Evolutionary conservation across 2,888 invertebrate species (phyloP).

Genomic region (Amblyjoppa proteus): DNA sequence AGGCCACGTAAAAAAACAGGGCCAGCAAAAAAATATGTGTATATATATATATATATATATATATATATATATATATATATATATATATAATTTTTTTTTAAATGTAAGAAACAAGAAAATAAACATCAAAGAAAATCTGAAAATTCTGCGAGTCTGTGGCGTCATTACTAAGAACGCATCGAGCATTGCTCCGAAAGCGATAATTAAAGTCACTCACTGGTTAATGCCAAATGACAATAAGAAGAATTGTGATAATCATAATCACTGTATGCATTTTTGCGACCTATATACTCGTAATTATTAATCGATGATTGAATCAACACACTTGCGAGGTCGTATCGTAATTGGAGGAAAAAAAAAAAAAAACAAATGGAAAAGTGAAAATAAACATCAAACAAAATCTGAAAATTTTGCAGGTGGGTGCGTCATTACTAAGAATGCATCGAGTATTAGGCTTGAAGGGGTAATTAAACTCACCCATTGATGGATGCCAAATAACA

Average conservation of each 20-base stretch:
- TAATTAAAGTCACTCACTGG: background rate
- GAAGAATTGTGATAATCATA: background rate
- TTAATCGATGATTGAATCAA: background rate
- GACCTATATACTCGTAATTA: background rate
- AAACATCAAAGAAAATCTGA: background rate
- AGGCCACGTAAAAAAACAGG: too few relatives aligned
- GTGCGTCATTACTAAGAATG: too few relatives aligned
- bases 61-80: too few relatives aligned
- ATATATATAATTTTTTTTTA: too few relatives aligned
- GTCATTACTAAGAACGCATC: too few relatives aligned
- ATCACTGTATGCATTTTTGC: background rate
- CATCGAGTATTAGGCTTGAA: too few relatives aligned
- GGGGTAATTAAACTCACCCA: background rate
- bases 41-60: too few relatives aligned
- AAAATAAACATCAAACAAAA: background rate
- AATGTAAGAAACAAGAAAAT: background rate
- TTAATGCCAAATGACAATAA: background rate
- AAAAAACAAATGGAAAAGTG: background rate
- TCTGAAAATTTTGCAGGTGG: background rate
- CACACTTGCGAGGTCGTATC: too few relatives aligned
- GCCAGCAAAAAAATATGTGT: too few relatives aligned
- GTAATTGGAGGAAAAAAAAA: too few relatives aligned
- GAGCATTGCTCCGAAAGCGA: too few relatives aligned
- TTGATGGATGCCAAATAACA: background rate
- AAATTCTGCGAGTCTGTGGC: background rate